Evolutionary conservation across 2,797 vertebrate genomes (phyloP), one percentile per base, ranked within the genome.

Genomic region (Propithecus deckenii): DNA sequence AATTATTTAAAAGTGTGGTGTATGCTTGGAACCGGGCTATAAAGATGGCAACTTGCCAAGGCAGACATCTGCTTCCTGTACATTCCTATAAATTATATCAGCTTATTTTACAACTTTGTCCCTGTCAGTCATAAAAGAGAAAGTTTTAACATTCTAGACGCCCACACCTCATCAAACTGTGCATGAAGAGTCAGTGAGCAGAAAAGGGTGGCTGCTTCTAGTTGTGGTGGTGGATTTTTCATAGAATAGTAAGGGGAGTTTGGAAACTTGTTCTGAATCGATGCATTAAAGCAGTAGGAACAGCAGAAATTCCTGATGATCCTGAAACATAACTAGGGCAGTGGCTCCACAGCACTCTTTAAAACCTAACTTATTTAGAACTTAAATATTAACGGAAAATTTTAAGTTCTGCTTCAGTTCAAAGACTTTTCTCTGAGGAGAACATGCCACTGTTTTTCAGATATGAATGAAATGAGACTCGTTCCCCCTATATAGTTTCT

Each of bases 51-150:
- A 94, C 4, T 9, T 97, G 90, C 86, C 98, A 97, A 98, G 28
- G 94, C 41, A 98, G 97, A 98, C 95, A 98, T 94, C 97, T 97
- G 96, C 72, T 98, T 97, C 96, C 89, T 94, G 92, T 96, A 97
- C 89, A 96, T 69, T 96, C 96, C 91, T 83, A 43, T 98, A 97
- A 91, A 98, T 98, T 89, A 87, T 10, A 85, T 97, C 97, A 94
- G 83, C 61, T 94, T 88, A 96, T 95, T 95, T 96, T 92, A 97
- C 97, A 95, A 83, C 95, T 98, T 97, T 94, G 93, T 97, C 97
- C 88, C n/a, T 30, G 63, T 92, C 76, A 10, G 4, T 81, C 76
- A 67, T 41, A 91, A 85, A 50, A 13, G 78, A 96, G 84, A 95
- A 86, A 94, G 96, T 86, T 86, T 90, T 63, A 76, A 75, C 86